A percentile compares a stretch with the other conserved stretches of the same genome.
These are phyloP conservation scores for Podarcis lilfordi DNA, from an alignment of 2,797 vertebrate species.

Conservation along the genomic window DNA sequence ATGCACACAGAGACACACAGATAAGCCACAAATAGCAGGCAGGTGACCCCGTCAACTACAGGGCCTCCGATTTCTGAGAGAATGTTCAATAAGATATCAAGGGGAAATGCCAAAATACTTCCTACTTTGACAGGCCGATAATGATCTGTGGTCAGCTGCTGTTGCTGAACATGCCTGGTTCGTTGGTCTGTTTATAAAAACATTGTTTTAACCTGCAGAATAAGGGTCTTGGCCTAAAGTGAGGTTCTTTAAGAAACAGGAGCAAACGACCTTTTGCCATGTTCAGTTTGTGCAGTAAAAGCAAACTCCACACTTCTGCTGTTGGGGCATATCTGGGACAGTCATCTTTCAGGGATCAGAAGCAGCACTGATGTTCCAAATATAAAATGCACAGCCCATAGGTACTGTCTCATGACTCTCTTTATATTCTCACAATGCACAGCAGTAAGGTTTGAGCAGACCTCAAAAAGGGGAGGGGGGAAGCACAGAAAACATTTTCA, in stretches of 20 bases:
- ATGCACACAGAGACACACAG: not conserved
- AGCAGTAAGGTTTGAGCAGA: too few species aligned
- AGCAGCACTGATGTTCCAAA: not conserved
- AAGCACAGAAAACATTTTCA: not conserved
- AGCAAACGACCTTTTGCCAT: not conserved
- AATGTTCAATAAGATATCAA: not conserved
- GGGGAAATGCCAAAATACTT: not conserved
- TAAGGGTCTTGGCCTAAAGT: not conserved
- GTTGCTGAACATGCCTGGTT: not conserved
- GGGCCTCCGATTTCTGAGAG: not conserved
- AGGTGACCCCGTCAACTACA: not conserved
- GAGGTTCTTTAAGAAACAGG: not conserved
- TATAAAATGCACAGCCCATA: too few species aligned
- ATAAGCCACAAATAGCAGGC: not conserved
- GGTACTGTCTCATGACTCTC: too few species aligned
- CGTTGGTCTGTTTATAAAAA: not conserved
- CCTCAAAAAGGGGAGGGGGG: not conserved
- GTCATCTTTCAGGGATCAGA: not conserved
- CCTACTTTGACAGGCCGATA: not conserved
- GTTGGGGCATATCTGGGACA: too few species aligned
- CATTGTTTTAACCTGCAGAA: not conserved
- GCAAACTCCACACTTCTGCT: not conserved
- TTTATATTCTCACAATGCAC: not conserved
- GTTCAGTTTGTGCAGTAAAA: not conserved
- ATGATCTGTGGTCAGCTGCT: not conserved